Evolutionary conservation across 2,113 vertebrate genomes (phyloP).

Genomic region (Vireo altiloquus): DNA sequence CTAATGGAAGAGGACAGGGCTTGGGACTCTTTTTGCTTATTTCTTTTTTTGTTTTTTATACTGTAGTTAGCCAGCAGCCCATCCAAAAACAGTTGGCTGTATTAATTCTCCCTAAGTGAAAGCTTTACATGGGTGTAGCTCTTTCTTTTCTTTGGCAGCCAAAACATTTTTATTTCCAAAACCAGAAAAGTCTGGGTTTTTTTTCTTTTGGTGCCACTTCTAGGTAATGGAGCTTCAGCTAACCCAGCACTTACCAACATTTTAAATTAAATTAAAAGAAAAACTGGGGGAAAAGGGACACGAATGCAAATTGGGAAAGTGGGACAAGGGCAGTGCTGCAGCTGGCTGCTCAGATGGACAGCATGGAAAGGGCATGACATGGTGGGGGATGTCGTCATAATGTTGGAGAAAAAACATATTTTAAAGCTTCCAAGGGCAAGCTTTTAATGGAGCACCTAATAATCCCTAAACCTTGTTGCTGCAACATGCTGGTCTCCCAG

Average conservation of each 20-base stretch:
- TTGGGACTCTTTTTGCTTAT: not conserved
- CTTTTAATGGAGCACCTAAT: not conserved
- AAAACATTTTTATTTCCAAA: slow-evolving; percentile 60
- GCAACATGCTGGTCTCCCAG: not conserved
- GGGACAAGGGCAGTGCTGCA: not conserved
- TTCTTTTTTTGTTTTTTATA: not conserved
- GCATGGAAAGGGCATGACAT: not conserved
- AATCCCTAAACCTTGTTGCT: not conserved
- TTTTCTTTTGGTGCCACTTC: not conserved
- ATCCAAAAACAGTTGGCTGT: slow-evolving; percentile 11
- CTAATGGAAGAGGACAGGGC: not conserved
- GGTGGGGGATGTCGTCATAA: not conserved
- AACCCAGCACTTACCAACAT: not conserved
- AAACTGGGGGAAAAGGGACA: not conserved
- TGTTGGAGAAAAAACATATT: not conserved
- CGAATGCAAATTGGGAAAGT: not conserved
- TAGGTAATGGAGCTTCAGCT: not conserved
- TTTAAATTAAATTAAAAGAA: not conserved
- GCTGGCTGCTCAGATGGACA: not conserved
- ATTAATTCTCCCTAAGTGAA: slow-evolving; percentile 55
- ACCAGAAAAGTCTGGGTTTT: not conserved
- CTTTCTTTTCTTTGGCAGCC: slow-evolving; percentile 52
- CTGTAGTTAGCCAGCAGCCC: not conserved
- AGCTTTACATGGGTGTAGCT: slow-evolving; percentile 53
- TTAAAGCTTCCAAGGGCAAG: not conserved